Conservation (phyloP, 1,140 invertebrate species). For the Papilio polyxenes region DNA sequence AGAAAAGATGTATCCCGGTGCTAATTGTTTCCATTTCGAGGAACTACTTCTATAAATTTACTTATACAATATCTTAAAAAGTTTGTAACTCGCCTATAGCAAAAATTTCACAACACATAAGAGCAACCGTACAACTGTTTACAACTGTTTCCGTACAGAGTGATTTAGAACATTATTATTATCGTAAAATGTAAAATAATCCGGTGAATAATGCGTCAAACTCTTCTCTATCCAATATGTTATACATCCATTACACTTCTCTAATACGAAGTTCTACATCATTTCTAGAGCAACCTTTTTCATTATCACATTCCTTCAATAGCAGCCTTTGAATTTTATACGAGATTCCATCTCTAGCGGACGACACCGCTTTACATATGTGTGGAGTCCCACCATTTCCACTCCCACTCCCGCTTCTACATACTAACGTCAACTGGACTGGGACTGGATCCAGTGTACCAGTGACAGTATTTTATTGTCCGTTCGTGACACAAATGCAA, state of each 20-base stretch:
- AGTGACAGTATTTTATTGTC: no score
- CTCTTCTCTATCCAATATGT: not conserved
- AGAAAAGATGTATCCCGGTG: no score
- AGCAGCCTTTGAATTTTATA: constrained; percentile 40
- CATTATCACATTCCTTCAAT: constrained; percentile 30
- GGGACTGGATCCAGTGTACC: no score
- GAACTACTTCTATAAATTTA: no score
- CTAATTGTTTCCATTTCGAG: no score
- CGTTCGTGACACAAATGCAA: no score
- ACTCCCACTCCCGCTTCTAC: constrained; percentile 35
- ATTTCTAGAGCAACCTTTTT: constrained; percentile 1
- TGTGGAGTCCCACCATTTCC: constrained; percentile 37
- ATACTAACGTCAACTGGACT: no score
- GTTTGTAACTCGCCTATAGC: constrained; percentile 14
- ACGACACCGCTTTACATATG: constrained; percentile 44
- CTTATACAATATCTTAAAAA: not conserved
- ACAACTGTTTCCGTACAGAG: not conserved
- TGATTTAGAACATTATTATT: not conserved
- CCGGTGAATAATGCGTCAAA: not conserved
- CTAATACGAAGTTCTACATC: not conserved
- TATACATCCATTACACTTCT: not conserved
- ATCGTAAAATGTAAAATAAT: not conserved
- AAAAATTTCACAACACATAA: not conserved
- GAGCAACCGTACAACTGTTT: not conserved
- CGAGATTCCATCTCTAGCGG: constrained; percentile 61